Evolutionary conservation across 2,797 vertebrate genomes (phyloP).

Genomic region (Dryobates pubescens): DNA sequence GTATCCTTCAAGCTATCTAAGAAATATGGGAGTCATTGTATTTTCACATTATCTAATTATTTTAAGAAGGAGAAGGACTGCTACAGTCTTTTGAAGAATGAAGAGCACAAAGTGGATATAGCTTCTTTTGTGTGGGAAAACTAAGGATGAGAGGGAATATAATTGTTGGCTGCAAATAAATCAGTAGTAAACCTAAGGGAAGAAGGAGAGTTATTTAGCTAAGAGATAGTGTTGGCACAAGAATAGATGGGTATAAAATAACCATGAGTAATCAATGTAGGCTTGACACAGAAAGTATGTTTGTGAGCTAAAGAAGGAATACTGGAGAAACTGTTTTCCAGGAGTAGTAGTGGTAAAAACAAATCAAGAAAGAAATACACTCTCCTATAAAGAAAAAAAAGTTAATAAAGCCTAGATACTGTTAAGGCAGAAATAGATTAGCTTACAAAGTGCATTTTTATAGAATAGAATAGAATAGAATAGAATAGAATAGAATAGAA

Average conservation of each 20-base stretch:
- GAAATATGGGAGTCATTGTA: neutral
- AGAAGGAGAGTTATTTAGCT: neutral
- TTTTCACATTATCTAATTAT: neutral
- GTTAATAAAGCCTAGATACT: rapidly evolving
- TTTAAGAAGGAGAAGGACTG: neutral
- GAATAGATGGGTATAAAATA: neutral
- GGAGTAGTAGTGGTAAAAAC: neutral
- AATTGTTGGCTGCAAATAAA: neutral
- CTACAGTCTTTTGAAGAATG: neutral
- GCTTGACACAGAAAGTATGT: neutral
- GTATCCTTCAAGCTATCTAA: neutral
- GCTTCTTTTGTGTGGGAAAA: neutral
- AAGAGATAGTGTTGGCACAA: neutral
- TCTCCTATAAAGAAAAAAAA: neutral
- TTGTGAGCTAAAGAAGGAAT: neutral
- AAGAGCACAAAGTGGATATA: neutral
- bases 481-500: too few species aligned
- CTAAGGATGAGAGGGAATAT: neutral
- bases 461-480: too few species aligned
- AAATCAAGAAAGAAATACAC: neutral
- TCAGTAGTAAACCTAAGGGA: neutral
- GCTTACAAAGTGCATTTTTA: neutral
- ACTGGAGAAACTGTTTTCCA: neutral
- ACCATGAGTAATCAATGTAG: neutral
- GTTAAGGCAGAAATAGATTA: neutral